Base-by-base conservation (phyloP, 2,113 vertebrate genomes). In the Apus apus region DNA sequence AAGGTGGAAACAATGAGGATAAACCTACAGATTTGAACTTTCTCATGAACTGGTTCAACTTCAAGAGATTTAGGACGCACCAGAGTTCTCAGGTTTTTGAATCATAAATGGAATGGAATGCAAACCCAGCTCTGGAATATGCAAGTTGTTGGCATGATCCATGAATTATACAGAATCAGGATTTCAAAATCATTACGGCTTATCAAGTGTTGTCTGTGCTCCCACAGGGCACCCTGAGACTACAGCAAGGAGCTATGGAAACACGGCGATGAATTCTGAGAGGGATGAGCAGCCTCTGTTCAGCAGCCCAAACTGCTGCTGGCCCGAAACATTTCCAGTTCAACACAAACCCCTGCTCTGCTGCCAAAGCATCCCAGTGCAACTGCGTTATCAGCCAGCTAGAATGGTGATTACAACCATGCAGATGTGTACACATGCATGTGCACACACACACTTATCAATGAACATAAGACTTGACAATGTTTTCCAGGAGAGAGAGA, bases 341-440 rank as follows among this genome's bases (percentile, higher is more conserved):
- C 38, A 77, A 83, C 1, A 5, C 38, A 81, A 75, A 34, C 38
- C 29, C 36, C 60, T 50, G 50, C 38, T 85, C 46, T 81, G 65
- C 36, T 17, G 21, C 26, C 58, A 81, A 80, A 94, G 46, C 85
- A 70, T 6, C 3, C n/a, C 65, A 50, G 65, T 26, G 84, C 26
- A 81, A 54, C 32, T 36, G 43, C 38, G 6, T 43, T 34, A 74
- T 16, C 30, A 78, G 1, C 38, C 46, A 48, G 53, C 26, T n/a
- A 36, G 43, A 91, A 65, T 10, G 21, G n/a, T 29, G 60, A 7
- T 20, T 76, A 53, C 0, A 84, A 23, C 40, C 25, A 45, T 1
- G 40, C 11, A 43, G 10, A 29, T 13, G n/a, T 25, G 16, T 6
- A 20, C 18, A 38, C 0, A 1, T 22, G 20, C 11, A 12, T 22